Evolutionary conservation across 2,113 vertebrate species (phyloP).

Genomic region (Syrrhaptes paradoxus): DNA sequence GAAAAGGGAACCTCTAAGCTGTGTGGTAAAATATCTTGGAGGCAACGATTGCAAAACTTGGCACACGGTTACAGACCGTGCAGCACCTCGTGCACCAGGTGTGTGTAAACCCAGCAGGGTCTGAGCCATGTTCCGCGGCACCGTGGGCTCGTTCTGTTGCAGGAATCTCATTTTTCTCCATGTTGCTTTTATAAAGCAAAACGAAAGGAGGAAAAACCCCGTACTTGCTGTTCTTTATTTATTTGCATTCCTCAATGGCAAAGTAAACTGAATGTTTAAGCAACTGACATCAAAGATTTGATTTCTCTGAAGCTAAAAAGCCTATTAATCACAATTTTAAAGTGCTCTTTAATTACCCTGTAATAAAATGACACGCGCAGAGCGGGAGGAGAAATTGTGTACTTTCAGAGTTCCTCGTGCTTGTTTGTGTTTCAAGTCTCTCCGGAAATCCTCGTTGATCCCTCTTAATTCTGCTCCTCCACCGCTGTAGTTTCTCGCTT

Average conservation of each 20-base stretch:
- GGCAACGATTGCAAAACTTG: not conserved
- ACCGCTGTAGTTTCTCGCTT: not conserved
- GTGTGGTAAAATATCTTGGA: not conserved
- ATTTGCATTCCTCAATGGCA: slow-evolving; percentile 44
- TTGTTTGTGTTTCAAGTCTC: slow-evolving; percentile 58
- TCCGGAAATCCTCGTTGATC: slow-evolving; percentile 9
- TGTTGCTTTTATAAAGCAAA: not conserved
- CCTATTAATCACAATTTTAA: slow-evolving; percentile 61
- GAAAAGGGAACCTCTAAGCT: not conserved
- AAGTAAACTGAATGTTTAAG: slow-evolving; percentile 60
- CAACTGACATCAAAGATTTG: slow-evolving; percentile 57
- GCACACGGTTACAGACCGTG: not conserved
- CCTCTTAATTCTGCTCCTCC: not conserved
- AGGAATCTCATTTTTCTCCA: not conserved
- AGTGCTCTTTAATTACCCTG: slow-evolving; percentile 66
- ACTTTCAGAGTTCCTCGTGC: not conserved
- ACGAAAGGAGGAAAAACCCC: not conserved
- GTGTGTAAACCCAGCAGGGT: not conserved
- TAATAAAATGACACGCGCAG: slow-evolving; percentile 14
- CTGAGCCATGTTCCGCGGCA: not conserved
- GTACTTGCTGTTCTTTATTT: not conserved
- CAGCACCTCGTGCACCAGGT: not conserved
- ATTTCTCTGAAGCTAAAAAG: slow-evolving; percentile 69
- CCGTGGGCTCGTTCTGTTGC: rapidly evolving
- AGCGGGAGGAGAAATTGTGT: not conserved